These are phyloP conservation scores for Grammomys dolichurus DNA, from an alignment of 2,113 vertebrate genomes.

Conservation along the genomic window DNA sequence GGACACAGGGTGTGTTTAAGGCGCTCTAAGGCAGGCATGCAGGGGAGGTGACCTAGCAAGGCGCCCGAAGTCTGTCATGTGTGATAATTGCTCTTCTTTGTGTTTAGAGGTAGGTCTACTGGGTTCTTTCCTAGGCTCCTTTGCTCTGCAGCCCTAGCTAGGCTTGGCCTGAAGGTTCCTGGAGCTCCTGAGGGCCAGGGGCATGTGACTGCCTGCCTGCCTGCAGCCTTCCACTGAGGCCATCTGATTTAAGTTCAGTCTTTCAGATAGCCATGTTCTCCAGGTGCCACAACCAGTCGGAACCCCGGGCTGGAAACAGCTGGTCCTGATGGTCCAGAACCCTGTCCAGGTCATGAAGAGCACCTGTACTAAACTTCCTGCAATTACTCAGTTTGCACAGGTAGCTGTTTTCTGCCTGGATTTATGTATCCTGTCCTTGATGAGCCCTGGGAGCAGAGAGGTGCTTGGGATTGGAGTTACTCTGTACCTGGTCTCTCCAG, in stretches of 20 bases:
- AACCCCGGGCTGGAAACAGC: not conserved
- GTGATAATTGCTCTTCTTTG: not conserved
- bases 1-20: not conserved
- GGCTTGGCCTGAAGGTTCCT: not conserved
- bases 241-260: not conserved
- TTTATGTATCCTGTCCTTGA: accelerated
- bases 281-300: not conserved
- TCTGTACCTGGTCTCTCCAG: too few relatives aligned
- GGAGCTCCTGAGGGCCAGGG: not conserved
- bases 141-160: not conserved
- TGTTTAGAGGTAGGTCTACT: not conserved
- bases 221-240: accelerated
- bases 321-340: not conserved
- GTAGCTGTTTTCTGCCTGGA: not conserved
- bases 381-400: not conserved
- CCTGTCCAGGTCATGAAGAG: not conserved
- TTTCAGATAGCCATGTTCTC: too few relatives aligned
- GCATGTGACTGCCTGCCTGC: too few relatives aligned
- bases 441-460: too few relatives aligned
- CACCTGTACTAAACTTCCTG: too few relatives aligned
- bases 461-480: not conserved
- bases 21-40: not conserved
- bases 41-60: not conserved
- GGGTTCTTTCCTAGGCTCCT: not conserved
- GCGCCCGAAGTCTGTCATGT: accelerated